phyloP scores from a whole-genome alignment of 1,140 invertebrate genomes.

The Macrosteles quadrilineatus region DNA sequence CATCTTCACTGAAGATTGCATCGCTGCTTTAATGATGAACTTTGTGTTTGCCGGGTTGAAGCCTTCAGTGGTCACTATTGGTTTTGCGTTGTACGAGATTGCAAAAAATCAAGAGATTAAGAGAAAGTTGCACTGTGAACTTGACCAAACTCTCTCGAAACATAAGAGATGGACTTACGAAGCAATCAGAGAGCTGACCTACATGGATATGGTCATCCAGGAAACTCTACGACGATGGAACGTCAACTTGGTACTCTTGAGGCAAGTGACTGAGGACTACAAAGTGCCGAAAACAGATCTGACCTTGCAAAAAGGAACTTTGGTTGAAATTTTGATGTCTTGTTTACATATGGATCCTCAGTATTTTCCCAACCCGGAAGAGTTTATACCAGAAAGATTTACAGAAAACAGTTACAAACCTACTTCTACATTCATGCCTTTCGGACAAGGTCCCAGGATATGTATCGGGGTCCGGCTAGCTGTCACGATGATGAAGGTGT shows the following conservation, averaged over 20 bases:
- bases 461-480: constrained; percentile 52
- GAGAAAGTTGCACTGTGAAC: neutral
- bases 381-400: constrained; percentile 69
- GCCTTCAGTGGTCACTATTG: neutral
- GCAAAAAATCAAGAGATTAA: neutral
- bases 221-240: neutral
- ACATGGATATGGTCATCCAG: neutral
- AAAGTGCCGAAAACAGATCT: constrained; percentile 58
- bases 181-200: constrained; percentile 13
- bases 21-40: neutral
- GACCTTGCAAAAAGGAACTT: constrained; percentile 55
- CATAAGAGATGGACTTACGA: constrained; percentile 11
- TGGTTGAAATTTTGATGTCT: constrained; percentile 47
- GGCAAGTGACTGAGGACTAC: constrained; percentile 51
- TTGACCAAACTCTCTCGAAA: neutral
- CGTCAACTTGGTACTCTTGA: constrained; percentile 29
- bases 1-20: neutral
- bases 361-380: constrained; percentile 60
- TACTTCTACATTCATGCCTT: constrained; percentile 58
- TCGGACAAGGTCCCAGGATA: constrained; percentile 60
- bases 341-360: constrained; percentile 53
- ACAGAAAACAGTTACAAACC: constrained; percentile 47
- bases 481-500: neutral
- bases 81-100: constrained; percentile 4
- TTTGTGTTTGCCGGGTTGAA: neutral